Conservation (phyloP, 2,888 invertebrate species). For the Molanna angustata region DNA sequence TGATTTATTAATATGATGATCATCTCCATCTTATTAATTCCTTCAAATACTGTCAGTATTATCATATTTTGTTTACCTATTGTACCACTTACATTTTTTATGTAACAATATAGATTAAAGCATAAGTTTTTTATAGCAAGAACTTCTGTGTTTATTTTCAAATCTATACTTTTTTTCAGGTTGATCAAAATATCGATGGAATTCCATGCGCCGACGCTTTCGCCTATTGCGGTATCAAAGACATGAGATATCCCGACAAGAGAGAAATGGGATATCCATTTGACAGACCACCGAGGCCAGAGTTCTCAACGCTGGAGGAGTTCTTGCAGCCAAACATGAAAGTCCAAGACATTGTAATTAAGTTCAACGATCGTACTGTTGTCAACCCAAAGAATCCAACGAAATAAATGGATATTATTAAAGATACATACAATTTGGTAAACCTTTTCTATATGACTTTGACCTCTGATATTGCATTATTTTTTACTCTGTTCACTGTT, state of each 20-base stretch:
- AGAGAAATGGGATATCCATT: slow-evolving; percentile 85
- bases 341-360: slow-evolving; percentile 60
- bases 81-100: too few species aligned
- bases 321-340: slow-evolving; percentile 73
- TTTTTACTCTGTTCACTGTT: too few species aligned
- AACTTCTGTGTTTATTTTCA: not conserved
- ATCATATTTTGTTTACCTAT: too few species aligned
- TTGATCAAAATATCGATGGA: slow-evolving; percentile 44
- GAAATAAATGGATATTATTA: too few species aligned
- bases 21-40: too few species aligned
- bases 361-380: slow-evolving; percentile 54
- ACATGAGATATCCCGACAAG: slow-evolving; percentile 75
- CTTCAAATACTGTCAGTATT: too few species aligned
- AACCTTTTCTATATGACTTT: too few species aligned
- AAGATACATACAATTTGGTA: too few species aligned
- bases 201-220: slow-evolving; percentile 66
- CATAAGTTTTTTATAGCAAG: too few species aligned
- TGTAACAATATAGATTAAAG: too few species aligned
- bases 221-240: slow-evolving; percentile 76
- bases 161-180: slow-evolving; percentile 35
- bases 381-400: slow-evolving; percentile 44
- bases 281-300: slow-evolving; percentile 59
- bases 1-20: too few species aligned
- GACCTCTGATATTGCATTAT: too few species aligned
- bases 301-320: slow-evolving; percentile 57